These are phyloP conservation scores for Burhinus oedicnemus DNA, from an alignment of 2,113 vertebrate species.

Conservation along the genomic window DNA sequence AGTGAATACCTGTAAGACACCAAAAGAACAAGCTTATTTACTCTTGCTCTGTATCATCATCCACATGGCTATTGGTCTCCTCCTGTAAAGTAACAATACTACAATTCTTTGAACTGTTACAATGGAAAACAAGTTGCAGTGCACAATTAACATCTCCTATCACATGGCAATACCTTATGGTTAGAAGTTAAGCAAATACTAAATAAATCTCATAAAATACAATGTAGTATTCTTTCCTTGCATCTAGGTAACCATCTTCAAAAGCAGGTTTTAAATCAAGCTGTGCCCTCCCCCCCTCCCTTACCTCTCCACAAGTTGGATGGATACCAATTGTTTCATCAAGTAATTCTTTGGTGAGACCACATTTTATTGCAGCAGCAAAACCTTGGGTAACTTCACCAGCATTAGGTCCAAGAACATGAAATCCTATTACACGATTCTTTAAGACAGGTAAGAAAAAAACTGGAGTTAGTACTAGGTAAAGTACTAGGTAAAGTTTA, in stretches of 20 bases:
- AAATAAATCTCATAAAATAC: background rate
- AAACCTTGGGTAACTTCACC: conserved; percentile 96
- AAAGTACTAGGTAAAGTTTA: background rate
- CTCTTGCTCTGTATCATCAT: background rate
- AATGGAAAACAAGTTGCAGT: background rate
- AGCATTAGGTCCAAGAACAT: conserved; percentile 93
- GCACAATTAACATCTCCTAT: background rate
- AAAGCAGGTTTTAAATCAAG: background rate
- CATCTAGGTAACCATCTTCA: background rate
- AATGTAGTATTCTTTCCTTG: background rate
- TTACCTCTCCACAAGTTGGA: conserved; percentile 92
- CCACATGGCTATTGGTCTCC: background rate
- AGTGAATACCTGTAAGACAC: conserved; percentile 86
- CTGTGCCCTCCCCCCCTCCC: conserved; percentile 33
- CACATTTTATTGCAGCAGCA: conserved; percentile 93
- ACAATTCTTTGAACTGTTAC: background rate
- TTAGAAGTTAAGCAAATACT: background rate
- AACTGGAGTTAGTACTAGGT: background rate
- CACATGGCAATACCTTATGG: background rate
- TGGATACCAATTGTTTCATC: conserved; percentile 94
- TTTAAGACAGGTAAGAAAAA: conserved; percentile 36
- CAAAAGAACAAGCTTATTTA: background rate
- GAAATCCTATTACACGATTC: conserved; percentile 93
- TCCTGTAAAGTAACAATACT: background rate
- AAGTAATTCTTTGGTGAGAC: conserved; percentile 89